phyloP scores from a whole-genome alignment of 2,888 invertebrate species.

The Zaprionus lineosus region DNA sequence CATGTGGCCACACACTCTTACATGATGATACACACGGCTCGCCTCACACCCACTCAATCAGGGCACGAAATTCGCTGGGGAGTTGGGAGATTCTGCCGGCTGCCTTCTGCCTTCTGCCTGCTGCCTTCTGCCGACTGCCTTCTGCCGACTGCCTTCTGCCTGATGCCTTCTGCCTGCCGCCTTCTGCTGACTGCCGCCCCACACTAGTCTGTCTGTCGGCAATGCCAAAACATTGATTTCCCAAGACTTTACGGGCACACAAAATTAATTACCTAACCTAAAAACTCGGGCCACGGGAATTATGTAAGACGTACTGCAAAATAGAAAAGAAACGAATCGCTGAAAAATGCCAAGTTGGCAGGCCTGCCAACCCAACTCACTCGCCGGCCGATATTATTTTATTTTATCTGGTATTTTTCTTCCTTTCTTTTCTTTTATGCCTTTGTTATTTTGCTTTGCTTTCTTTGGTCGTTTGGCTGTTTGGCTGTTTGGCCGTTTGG shows the following conservation, averaged over 20 bases:
- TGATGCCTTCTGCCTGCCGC: too few relatives aligned
- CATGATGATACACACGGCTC: constrained; percentile 17
- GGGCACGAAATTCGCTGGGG: constrained; percentile 53
- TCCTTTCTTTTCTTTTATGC: not conserved
- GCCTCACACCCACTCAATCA: constrained; percentile 58
- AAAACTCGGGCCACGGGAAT: constrained; percentile 52
- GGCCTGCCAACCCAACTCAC: constrained; percentile 1
- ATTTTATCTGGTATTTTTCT: not conserved
- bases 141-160: too few relatives aligned
- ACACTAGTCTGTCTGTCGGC: not conserved
- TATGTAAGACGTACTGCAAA: constrained; percentile 54
- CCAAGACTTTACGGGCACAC: constrained; percentile 71
- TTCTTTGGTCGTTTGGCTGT: too few relatives aligned
- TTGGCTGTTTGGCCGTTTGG: too few relatives aligned
- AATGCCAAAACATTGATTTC: constrained; percentile 69
- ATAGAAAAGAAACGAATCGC: constrained; percentile 22
- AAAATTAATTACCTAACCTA: constrained; percentile 77
- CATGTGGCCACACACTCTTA: constrained; percentile 26
- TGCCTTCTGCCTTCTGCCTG: too few relatives aligned
- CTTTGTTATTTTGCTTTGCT: too few relatives aligned
- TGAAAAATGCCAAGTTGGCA: constrained; percentile 58
- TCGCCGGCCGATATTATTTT: not conserved
- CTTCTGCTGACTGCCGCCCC: too few relatives aligned
- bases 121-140: too few relatives aligned
- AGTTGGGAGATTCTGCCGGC: constrained; percentile 23